These are phyloP conservation scores for Apis laboriosa DNA, from an alignment of 1,140 invertebrate genomes.

Conservation along the genomic window DNA sequence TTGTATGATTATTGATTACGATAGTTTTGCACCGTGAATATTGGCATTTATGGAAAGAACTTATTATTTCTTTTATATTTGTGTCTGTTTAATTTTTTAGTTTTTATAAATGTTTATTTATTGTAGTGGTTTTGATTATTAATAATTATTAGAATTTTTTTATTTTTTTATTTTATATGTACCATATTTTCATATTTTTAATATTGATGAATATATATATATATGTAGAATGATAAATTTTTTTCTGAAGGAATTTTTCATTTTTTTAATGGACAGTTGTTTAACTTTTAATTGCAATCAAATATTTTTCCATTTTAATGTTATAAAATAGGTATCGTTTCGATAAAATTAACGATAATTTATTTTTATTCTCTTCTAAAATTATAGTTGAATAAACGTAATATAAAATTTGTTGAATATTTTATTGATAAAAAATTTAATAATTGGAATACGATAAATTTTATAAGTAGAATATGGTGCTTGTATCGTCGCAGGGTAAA, in stretches of 20 bases:
- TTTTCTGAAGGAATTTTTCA: background rate
- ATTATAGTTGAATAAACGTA: background rate
- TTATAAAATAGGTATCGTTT: background rate
- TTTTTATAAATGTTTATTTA: too few species aligned
- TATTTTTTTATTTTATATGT: background rate
- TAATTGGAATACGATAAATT: slow-evolving; percentile 1
- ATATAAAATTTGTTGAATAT: background rate
- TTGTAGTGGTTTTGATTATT: too few species aligned
- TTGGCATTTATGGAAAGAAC: too few species aligned
- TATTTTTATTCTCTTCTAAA: background rate
- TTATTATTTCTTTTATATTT: too few species aligned
- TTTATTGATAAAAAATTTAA: background rate
- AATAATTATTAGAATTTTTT: too few species aligned
- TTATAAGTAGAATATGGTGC: slow-evolving; percentile 14
- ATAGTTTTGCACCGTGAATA: too few species aligned
- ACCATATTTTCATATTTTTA: background rate
- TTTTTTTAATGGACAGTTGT: background rate
- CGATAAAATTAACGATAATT: background rate
- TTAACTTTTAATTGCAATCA: background rate
- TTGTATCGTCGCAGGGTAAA: slow-evolving; percentile 31
- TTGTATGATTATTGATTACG: too few species aligned
- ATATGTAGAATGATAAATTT: background rate
- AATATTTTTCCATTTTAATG: background rate
- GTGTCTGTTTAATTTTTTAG: too few species aligned
- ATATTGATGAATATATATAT: background rate